Evolutionary conservation across 2,888 invertebrate genomes (phyloP), one percentile per base, ranked within the genome.

Genomic region (Athalia circularis): DNA sequence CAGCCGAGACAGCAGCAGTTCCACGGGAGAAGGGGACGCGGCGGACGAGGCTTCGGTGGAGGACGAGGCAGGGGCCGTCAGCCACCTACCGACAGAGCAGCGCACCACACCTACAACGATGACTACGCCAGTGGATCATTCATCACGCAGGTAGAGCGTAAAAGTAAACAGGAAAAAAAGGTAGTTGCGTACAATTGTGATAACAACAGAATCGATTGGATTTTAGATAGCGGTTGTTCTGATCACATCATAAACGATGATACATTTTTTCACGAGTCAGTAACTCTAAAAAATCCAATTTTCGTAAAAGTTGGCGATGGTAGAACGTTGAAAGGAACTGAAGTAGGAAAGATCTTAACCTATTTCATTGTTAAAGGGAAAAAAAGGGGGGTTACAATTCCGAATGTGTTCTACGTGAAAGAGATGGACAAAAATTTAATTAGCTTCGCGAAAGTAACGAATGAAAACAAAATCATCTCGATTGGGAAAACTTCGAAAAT

Each of bases 201-300:
- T 47, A 52, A 43, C 57, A 59, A 61, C 47, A 11, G 65, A 68
- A 68, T 79, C 43, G 59, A 62, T 11, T 79, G 76, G 79, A 68
- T 79, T 13, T 47, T 78, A 9, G 80, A 80, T 62, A 80, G 78
- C 61, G 80, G 80, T 13, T 80, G 80, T 65, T 78, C 79, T 11
- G 79, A 81, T 50, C 80, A 80, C 47, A 78, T 81, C 8, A 76
- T 81, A 8, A 80, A 79, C 61, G 67, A 79, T 50, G 80, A 79
- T 48, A 67, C 52, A 48, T 50, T 57, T 74, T 80, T 80, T 52
- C n/a, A 68, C 9, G 43, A 79, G 72, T 70, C 11, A 29, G 70
- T 70, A 52, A 65, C 64, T 7, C 64, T 79, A 11, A 68, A 75
- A 70, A 15, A 59, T 13, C 80, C 79, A 5, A 70, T 80, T 29